Evolutionary conservation across 1,140 invertebrate species (phyloP).

Genomic region (Hetaerina americana): DNA sequence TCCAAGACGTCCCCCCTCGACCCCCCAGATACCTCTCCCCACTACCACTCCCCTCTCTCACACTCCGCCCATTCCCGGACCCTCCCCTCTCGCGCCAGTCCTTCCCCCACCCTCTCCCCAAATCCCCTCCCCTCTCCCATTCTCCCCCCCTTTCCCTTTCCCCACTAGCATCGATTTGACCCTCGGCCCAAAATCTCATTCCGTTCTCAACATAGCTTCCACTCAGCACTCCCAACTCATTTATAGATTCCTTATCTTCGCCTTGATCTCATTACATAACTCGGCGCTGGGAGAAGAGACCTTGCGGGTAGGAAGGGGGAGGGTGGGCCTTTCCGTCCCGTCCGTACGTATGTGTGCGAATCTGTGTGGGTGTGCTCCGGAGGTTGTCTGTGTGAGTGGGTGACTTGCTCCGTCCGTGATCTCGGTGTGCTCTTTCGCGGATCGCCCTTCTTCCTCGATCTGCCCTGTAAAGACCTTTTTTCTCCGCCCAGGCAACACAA

Average conservation of each 20-base stretch:
- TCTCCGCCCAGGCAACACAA: too few species aligned
- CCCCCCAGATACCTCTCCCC: too few species aligned
- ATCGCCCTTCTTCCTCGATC: not conserved
- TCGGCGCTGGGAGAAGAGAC: not conserved
- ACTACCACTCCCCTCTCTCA: too few species aligned
- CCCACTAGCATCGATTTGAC: not conserved
- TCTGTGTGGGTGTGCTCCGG: too few species aligned
- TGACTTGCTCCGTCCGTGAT: not conserved
- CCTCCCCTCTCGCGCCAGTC: not conserved
- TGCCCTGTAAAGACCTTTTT: too few species aligned
- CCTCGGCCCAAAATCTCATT: not conserved
- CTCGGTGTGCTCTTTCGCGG: not conserved
- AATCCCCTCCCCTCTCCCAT: not conserved
- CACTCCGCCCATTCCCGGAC: too few species aligned
- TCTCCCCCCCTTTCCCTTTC: not conserved
- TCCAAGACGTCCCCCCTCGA: too few species aligned
- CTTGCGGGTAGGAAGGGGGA: too few species aligned
- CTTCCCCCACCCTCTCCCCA: not conserved
- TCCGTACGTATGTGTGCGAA: too few species aligned
- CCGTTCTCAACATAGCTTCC: not conserved
- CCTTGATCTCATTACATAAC: not conserved
- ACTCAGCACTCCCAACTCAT: not conserved
- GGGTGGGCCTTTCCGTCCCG: too few species aligned
- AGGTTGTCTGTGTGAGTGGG: too few species aligned
- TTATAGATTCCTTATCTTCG: not conserved